Conservation (phyloP, 2,797 vertebrate species). For the Lithobates pipiens region DNA sequence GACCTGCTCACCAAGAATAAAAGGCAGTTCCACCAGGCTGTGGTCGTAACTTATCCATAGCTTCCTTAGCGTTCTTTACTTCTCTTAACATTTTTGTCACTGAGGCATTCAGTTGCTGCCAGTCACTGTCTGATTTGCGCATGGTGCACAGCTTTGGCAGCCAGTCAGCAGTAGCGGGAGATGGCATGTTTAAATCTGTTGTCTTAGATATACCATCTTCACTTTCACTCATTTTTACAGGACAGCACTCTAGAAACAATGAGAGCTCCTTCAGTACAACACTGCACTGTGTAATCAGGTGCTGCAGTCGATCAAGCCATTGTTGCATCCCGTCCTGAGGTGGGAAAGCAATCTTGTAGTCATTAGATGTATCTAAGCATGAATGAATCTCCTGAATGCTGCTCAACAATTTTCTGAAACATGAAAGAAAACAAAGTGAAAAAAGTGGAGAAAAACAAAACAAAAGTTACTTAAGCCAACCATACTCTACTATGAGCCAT, state of each 20-base stretch:
- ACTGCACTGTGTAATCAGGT: constrained; percentile 81
- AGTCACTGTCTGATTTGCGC: constrained; percentile 79
- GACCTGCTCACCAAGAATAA: constrained; percentile 84
- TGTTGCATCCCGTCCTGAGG: constrained; percentile 81
- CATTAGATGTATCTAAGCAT: constrained; percentile 66
- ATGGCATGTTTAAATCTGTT: constrained; percentile 76
- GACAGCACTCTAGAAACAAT: constrained; percentile 91
- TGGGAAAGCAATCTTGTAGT: constrained; percentile 79
- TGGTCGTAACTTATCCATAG: constrained; percentile 77
- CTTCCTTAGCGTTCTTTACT: constrained; percentile 75
- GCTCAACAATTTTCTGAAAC: constrained; percentile 81
- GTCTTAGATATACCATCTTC: constrained; percentile 57
- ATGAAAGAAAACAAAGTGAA: neutral
- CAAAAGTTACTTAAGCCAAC: neutral
- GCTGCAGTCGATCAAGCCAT: constrained; percentile 82
- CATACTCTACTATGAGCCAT: too few species aligned
- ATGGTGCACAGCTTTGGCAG: constrained; percentile 85
- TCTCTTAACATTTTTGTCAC: constrained; percentile 74
- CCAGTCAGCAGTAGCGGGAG: constrained; percentile 80
- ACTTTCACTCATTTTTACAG: constrained; percentile 68
- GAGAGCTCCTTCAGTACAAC: constrained; percentile 84
- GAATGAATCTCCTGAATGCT: constrained; percentile 79
- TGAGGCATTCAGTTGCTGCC: constrained; percentile 74
- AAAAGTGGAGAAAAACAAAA: neutral
- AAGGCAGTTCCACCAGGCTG: constrained; percentile 76